Evolutionary conservation across 2,797 vertebrate species (phyloP).

Genomic region (Xenentodon cancila): DNA sequence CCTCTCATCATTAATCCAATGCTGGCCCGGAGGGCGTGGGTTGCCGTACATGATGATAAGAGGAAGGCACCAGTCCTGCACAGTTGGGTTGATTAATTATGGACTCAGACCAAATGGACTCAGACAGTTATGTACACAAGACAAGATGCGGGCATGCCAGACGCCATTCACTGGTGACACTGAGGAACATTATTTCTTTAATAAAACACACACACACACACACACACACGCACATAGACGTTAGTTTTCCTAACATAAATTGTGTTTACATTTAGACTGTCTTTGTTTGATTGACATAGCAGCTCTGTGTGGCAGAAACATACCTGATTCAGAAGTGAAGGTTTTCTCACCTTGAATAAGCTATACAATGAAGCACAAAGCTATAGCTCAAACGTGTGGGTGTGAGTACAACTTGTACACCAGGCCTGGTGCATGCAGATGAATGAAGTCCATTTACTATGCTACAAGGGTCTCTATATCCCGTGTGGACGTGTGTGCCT

Average conservation of each 20-base stretch:
- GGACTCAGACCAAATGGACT: slow-evolving; percentile 40
- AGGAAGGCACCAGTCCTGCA: slow-evolving; percentile 53
- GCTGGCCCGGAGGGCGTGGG: slow-evolving; percentile 70
- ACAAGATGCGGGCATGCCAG: slow-evolving; percentile 21
- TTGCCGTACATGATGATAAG: slow-evolving; percentile 58
- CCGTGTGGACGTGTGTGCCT: slow-evolving; percentile 17
- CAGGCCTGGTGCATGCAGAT: slow-evolving; percentile 68
- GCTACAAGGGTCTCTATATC: slow-evolving; percentile 60
- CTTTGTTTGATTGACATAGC: neutral
- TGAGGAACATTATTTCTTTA: neutral
- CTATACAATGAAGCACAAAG: neutral
- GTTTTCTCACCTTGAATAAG: slow-evolving; percentile 53
- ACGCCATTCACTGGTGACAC: neutral
- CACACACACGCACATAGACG: neutral
- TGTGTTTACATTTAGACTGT: neutral
- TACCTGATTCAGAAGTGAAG: slow-evolving; percentile 11
- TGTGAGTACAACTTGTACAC: slow-evolving; percentile 61
- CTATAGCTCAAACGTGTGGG: slow-evolving; percentile 49
- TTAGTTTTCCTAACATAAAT: neutral
- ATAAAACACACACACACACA: neutral
- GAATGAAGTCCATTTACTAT: slow-evolving; percentile 75
- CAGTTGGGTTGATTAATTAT: slow-evolving; percentile 61
- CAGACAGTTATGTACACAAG: slow-evolving; percentile 15
- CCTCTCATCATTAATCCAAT: slow-evolving; percentile 63
- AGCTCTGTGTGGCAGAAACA: neutral